These are phyloP conservation scores for Sebastes fasciatus DNA, from an alignment of 2,113 vertebrate genomes.

Conservation along the genomic window DNA sequence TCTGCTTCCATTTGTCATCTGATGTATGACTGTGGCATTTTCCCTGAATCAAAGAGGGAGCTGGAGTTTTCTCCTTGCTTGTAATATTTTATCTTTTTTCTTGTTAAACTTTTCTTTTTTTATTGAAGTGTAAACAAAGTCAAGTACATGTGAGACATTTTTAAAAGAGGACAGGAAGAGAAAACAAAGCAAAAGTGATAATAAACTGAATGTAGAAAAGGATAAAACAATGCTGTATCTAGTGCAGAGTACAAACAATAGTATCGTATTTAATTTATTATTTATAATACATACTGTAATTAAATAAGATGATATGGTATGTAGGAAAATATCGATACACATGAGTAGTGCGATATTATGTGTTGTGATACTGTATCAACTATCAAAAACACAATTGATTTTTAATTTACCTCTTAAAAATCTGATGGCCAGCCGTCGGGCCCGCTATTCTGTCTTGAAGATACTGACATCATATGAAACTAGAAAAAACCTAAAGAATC, in stretches of 20 bases:
- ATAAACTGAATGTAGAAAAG: background rate
- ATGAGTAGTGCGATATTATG: too few species aligned
- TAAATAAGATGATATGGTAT: too few species aligned
- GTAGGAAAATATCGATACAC: too few species aligned
- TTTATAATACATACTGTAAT: too few species aligned
- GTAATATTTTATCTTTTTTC: background rate
- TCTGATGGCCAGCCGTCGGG: too few species aligned
- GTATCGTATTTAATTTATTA: too few species aligned
- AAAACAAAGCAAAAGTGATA: background rate
- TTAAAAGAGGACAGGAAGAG: background rate
- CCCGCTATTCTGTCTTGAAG: too few species aligned
- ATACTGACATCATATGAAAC: too few species aligned
- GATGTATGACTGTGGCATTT: conserved; percentile 45
- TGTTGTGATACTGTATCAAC: too few species aligned
- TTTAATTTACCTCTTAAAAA: too few species aligned
- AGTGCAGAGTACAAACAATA: background rate
- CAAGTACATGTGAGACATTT: background rate
- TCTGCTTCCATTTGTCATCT: conserved; percentile 43
- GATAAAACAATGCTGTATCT: background rate
- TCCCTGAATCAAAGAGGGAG: conserved; percentile 19
- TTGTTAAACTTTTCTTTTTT: background rate
- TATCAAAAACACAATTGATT: too few species aligned
- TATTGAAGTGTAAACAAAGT: background rate
- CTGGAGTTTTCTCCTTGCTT: conserved; percentile 19
- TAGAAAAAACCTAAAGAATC: too few species aligned